phyloP scores from a whole-genome alignment of 2,797 vertebrate genomes.

The Graptemys geographica region DNA sequence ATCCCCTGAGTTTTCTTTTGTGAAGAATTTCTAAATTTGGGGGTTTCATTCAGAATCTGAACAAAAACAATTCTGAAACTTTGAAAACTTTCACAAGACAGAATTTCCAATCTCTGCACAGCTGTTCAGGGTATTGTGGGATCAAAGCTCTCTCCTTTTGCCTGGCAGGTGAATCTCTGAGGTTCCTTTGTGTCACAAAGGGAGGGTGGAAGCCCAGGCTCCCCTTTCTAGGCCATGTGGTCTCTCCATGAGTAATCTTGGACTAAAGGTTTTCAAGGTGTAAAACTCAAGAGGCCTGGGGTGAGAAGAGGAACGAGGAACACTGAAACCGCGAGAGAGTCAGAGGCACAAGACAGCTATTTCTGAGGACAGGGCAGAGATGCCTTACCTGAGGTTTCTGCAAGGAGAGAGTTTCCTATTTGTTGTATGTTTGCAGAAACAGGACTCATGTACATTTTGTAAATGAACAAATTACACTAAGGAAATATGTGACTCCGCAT shows the following conservation, averaged over 20 bases:
- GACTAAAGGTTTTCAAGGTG: background rate
- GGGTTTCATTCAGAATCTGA: background rate
- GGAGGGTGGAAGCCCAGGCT: background rate
- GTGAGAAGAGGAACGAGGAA: background rate
- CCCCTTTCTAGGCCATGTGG: fast-evolving
- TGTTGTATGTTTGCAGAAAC: background rate
- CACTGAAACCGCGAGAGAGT: background rate
- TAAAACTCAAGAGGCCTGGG: background rate
- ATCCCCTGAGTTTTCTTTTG: background rate
- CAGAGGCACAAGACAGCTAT: background rate
- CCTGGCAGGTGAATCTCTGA: background rate
- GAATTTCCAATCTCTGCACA: background rate
- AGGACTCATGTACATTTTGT: background rate
- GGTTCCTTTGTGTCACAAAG: background rate
- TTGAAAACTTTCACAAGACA: background rate
- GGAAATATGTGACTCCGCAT: background rate
- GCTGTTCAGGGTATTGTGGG: fast-evolving
- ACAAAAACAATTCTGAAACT: background rate
- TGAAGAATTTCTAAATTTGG: background rate
- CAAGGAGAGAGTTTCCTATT: background rate
- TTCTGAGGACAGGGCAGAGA: background rate
- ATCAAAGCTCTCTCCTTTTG: background rate
- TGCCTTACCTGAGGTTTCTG: background rate
- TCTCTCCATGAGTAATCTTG: fast-evolving
- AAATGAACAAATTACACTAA: background rate